Base-by-base conservation (phyloP, 2,797 vertebrate species). In the Chelon labrosus region DNA sequence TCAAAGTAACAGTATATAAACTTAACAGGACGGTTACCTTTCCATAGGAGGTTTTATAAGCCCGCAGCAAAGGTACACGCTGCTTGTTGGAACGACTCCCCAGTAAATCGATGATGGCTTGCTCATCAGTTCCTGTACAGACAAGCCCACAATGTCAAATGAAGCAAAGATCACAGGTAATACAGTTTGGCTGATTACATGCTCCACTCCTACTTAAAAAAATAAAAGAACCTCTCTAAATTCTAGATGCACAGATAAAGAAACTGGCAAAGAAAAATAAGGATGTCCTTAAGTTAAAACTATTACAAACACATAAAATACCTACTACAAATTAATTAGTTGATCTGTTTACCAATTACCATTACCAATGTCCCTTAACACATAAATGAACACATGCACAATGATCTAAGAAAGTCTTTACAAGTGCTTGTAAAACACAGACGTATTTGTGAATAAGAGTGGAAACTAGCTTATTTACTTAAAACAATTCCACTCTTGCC, bases 1-100 rank as follows among this genome's bases (percentile, higher is more conserved):
- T 64, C 3, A 38, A 38, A 76, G 27, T 10, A 52, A 25, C 1
- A n/a, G 19, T 11, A 25, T 5, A 11, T 22, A 2, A 58, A 8
- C 8, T 13, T 16, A 71, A 49, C 3, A 72, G 39, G 10, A 59
- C 2, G 2, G 76, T 92, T 94, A 96, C 98, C 96, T 99, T 99
- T 54, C 98, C 98, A 25, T 99, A 99, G 9, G 98, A 93, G 0
- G 98, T 99, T 94, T 99, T 99, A 85, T 96, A 99, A 67, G 97
- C 90, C 69, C 95, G 74, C 14, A 94, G 92, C 75, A 99, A 87
- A 79, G 97, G 95, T 58, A 97, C 96, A 10, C 98, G 92, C 82
- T 99, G 98, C 83, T 89, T 96, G 91, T 79, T 96, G 60, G 97
- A 97, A 63, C 98, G 97, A 86, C 94, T 98, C 61, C 96, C 96